These are phyloP conservation scores for Laodelphax striatellus DNA, from an alignment of 1,140 invertebrate genomes.

Conservation along the genomic window DNA sequence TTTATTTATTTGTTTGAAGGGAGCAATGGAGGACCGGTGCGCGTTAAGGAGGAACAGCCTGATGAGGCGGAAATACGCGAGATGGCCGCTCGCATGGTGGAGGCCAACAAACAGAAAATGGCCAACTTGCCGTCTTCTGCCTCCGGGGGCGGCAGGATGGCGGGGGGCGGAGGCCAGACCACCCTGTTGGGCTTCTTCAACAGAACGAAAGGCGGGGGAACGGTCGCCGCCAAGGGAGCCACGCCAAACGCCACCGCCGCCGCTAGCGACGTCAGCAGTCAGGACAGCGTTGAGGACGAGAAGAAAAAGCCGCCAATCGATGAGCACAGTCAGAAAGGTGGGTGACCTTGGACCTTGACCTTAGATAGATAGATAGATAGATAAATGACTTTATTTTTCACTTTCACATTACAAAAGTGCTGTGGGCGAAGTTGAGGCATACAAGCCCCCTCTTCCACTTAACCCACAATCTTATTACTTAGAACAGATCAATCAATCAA, in stretches of 20 bases:
- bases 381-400: too few relatives aligned
- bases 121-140: slow-evolving; percentile 36
- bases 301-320: slow-evolving; percentile 37
- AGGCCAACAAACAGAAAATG: slow-evolving; percentile 67
- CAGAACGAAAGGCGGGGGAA: neutral
- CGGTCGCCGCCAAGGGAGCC: neutral
- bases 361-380: too few relatives aligned
- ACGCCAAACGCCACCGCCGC: neutral
- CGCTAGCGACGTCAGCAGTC: too few relatives aligned
- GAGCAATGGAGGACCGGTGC: neutral
- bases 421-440: too few relatives aligned
- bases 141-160: slow-evolving; percentile 13
- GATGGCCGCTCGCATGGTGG: slow-evolving; percentile 73
- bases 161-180: slow-evolving; percentile 27
- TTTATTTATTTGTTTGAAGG: too few relatives aligned
- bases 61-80: slow-evolving; percentile 79
- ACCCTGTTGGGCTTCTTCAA: slow-evolving; percentile 48
- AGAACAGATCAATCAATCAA: too few relatives aligned
- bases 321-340: slow-evolving; percentile 50
- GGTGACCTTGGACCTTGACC: too few relatives aligned
- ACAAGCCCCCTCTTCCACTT: too few relatives aligned
- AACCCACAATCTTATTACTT: too few relatives aligned
- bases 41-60: slow-evolving; percentile 53
- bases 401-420: too few relatives aligned
- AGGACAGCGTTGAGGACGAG: neutral